These are phyloP conservation scores for Drosophila arizonae DNA, from an alignment of 1,140 invertebrate genomes.

Conservation along the genomic window DNA sequence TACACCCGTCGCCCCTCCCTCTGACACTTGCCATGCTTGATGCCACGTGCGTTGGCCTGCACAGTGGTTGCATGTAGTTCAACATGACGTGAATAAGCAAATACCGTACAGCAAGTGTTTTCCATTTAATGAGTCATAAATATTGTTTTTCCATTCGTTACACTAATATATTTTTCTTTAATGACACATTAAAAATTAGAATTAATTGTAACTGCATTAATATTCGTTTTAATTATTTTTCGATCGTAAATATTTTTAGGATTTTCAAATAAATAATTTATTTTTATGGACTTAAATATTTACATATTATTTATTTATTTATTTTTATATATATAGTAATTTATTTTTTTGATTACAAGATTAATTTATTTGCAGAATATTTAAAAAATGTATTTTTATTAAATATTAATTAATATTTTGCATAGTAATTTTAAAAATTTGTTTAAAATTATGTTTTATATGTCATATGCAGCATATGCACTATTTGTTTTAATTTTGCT, in stretches of 20 bases:
- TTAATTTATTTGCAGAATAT: background rate
- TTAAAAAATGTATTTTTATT: background rate
- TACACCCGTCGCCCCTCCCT: too few relatives aligned
- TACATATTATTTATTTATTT: background rate
- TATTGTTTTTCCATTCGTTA: background rate
- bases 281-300: too few relatives aligned
- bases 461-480: too few relatives aligned
- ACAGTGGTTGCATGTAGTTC: constrained; percentile 35
- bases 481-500: background rate
- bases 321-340: too few relatives aligned
- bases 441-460: too few relatives aligned
- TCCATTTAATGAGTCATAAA: background rate
- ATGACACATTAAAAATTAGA: too few relatives aligned
- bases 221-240: too few relatives aligned
- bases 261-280: too few relatives aligned
- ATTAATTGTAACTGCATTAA: too few relatives aligned
- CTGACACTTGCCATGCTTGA: constrained; percentile 21
- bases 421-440: background rate
- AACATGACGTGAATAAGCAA: background rate
- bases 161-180: too few relatives aligned
- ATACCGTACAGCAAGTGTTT: background rate
- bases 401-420: too few relatives aligned
- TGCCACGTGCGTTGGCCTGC: constrained; percentile 52
- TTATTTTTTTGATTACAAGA: background rate
- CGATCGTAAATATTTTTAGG: too few relatives aligned